A percentile compares a stretch with the other conserved stretches of the same genome.
Evolutionary conservation across 30 jellyfish, hydroid and myxozoan species (phyloP).

Genomic region (Haliclystus octoradiatus): DNA sequence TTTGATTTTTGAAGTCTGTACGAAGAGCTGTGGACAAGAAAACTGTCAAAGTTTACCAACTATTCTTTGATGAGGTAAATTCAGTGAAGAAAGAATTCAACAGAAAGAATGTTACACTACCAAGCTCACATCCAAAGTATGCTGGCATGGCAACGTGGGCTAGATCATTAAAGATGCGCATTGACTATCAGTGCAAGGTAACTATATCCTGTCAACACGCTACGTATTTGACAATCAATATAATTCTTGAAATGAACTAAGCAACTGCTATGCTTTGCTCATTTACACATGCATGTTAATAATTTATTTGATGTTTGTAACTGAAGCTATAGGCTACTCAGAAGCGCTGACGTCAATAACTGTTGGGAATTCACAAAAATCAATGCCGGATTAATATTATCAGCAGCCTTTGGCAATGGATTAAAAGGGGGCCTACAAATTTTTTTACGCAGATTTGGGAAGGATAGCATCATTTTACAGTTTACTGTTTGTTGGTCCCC

Average conservation of each 20-base stretch:
- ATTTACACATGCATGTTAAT: too few relatives aligned
- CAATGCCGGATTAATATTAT: too few relatives aligned
- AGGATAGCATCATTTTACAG: too few relatives aligned
- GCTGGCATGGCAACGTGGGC: conserved; percentile 99
- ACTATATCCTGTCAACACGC: background rate
- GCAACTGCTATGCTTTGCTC: too few relatives aligned
- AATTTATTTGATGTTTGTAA: too few relatives aligned
- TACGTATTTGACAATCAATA: background rate
- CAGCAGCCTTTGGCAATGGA: too few relatives aligned
- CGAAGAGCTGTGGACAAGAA: conserved; percentile 76
- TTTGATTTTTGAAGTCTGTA: conserved; percentile 53
- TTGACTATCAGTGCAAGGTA: conserved; percentile 19
- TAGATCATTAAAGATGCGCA: conserved; percentile 69
- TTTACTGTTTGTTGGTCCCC: too few relatives aligned
- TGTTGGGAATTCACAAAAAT: too few relatives aligned
- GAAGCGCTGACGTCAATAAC: too few relatives aligned
- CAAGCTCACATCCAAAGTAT: conserved; percentile 74
- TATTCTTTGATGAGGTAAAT: conserved; percentile 68
- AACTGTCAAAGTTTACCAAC: conserved; percentile 73
- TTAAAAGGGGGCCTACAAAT: too few relatives aligned
- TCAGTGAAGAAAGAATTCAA: conserved; percentile 92
- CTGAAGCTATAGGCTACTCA: too few relatives aligned
- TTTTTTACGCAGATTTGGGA: too few relatives aligned
- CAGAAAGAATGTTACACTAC: conserved; percentile 61
- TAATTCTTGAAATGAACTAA: background rate